A percentile compares a stretch with the other conserved stretches of the same genome.
phyloP scores from a whole-genome alignment of 1,140 invertebrate genomes.

The Drosophila lacteicornis region DNA sequence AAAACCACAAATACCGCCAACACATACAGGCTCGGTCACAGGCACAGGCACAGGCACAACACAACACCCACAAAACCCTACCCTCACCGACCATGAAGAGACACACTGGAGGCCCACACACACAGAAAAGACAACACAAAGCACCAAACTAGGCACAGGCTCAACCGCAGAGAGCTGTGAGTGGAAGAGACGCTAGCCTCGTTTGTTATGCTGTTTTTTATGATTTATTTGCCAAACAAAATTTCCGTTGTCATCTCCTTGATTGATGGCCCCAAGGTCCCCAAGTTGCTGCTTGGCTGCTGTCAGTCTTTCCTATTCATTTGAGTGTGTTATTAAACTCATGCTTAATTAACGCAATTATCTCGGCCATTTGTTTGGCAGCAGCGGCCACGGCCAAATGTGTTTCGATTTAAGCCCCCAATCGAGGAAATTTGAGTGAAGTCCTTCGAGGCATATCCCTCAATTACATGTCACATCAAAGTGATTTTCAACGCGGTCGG shows the following conservation, averaged over 20 bases:
- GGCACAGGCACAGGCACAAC: constrained; percentile 23
- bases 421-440: not conserved
- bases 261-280: constrained; percentile 66
- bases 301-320: constrained; percentile 54
- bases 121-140: constrained; percentile 13
- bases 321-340: constrained; percentile 59
- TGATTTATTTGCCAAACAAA: constrained; percentile 71
- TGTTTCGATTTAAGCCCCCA: constrained; percentile 26
- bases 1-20: constrained; percentile 74
- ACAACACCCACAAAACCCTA: constrained; percentile 10
- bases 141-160: constrained; percentile 46
- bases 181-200: constrained; percentile 9
- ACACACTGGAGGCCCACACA: constrained; percentile 1
- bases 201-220: constrained; percentile 60
- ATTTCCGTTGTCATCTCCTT: constrained; percentile 54
- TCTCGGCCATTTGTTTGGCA: constrained; percentile 58
- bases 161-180: constrained; percentile 40
- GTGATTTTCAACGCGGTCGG: constrained; percentile 47
- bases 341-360: constrained; percentile 77
- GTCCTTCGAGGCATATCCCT: not conserved
- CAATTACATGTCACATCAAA: constrained; percentile 60
- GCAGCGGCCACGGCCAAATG: constrained; percentile 18
- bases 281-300: constrained; percentile 6
- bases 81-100: constrained; percentile 9
- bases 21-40: constrained; percentile 57